Evolutionary conservation across 1,140 invertebrate species (phyloP), one percentile per base, ranked within the genome.

Genomic region (Drosophila erecta): DNA sequence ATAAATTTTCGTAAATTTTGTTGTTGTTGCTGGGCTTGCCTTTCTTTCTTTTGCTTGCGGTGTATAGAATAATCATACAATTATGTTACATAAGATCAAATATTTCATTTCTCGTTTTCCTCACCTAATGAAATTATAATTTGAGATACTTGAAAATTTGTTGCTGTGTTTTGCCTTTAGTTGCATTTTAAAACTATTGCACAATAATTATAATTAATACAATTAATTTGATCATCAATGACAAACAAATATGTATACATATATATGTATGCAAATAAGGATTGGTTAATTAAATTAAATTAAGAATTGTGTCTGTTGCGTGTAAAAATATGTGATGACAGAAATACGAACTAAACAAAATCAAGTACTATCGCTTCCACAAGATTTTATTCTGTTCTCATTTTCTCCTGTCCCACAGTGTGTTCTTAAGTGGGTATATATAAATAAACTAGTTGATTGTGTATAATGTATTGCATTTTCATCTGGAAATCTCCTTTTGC

Each of bases 131-230:
- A 81, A 85, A 81, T 71, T 81, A 75, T 78, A 87, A 86, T 81
- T 67, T 86, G 81, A 84, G 81, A 84, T 84, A 66, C 81, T 64
- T 79, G 77, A 78, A 50, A 69, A 74, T 50, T 79, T 79, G 66
- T 75, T 79, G 47, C 55, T 72, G 58, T 81, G 77, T 60, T 69
- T 50, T 74, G 74, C 46, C 60, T 56, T 77, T 47, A 69, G 46
- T 80, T 76, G 81, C 81, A 86, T 61, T 79, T 85, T 80, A 86
- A 85, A 86, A 86, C 83, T 86, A 86, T 86, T 86, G 83, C 83
- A 86, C 83, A 86, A 81, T 74, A 81, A 70, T 87, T 87, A 86
- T 53, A 86, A 81, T 76, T 86, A 86, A 66, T 76, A 76, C 54
- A 76, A 71, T 61, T 85, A 87, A 64, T 60, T 71, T 64, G 62